A percentile compares a stretch with the other conserved stretches of the same genome.
These are phyloP conservation scores for Gari tellinella DNA, from an alignment of 2,888 invertebrate species.

Conservation along the genomic window DNA sequence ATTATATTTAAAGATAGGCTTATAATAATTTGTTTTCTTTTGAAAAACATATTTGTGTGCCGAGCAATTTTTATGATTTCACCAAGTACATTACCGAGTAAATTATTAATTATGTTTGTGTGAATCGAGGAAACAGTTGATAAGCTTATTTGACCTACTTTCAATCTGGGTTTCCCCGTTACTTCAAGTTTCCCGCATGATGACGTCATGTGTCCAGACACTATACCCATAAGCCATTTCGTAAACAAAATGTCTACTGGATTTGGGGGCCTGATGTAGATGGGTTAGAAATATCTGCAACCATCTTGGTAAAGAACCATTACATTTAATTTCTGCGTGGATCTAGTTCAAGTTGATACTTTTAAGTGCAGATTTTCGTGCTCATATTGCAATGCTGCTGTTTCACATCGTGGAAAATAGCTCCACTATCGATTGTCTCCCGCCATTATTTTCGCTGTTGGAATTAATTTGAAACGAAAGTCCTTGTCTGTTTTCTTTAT, in stretches of 20 bases:
- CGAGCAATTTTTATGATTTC: no score
- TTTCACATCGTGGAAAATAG: background rate
- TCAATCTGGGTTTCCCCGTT: conserved; percentile 40
- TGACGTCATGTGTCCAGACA: conserved; percentile 74
- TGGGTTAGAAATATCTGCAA: conserved; percentile 73
- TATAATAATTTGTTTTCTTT: no score
- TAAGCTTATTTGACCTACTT: conserved; percentile 31
- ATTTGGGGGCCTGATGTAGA: conserved; percentile 62
- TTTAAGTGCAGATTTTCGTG: background rate
- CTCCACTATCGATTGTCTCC: conserved; percentile 40
- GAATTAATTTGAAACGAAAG: conserved; percentile 49
- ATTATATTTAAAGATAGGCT: no score
- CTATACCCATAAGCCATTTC: conserved; percentile 73
- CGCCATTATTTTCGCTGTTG: conserved; percentile 62
- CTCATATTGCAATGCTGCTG: no score
- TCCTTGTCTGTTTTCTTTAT: conserved; percentile 24
- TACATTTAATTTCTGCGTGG: conserved; percentile 1
- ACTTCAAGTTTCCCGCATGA: conserved; percentile 61
- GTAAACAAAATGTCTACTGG: conserved; percentile 75
- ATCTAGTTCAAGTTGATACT: background rate
- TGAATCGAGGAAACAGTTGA: background rate
- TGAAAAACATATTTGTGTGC: no score
- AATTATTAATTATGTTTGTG: no score
- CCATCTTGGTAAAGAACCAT: conserved; percentile 73
- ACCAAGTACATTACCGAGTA: no score